These are phyloP conservation scores for Eristalis arbustorum DNA, from an alignment of 2,888 invertebrate genomes.

Conservation along the genomic window DNA sequence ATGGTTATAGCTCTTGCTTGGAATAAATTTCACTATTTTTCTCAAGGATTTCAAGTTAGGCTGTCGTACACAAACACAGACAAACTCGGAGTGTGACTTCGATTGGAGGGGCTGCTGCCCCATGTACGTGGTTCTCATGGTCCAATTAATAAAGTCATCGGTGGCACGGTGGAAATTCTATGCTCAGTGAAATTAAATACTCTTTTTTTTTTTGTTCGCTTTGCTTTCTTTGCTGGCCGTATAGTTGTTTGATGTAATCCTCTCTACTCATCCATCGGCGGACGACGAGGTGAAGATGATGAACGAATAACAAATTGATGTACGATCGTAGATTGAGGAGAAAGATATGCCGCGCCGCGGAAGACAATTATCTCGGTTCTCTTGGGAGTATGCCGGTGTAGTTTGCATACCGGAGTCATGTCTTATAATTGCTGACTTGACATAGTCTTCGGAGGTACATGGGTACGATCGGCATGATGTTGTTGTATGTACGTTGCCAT, in stretches of 20 bases:
- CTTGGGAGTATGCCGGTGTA: conserved; percentile 10
- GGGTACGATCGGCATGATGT: neutral
- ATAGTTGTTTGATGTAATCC: neutral
- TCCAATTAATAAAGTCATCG: conserved; percentile 52
- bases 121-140: conserved; percentile 56
- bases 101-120: conserved; percentile 40
- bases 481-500: too few species aligned
- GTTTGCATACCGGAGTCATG: neutral
- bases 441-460: neutral
- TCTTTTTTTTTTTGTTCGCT: neutral
- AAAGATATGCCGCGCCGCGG: conserved; percentile 3
- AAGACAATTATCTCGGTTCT: conserved; percentile 50
- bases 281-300: conserved; percentile 36
- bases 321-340: conserved; percentile 33
- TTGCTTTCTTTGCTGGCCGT: neutral
- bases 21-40: conserved; percentile 69
- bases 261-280: neutral
- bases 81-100: neutral
- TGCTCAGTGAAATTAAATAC: conserved; percentile 41
- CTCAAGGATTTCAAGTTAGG: conserved; percentile 50
- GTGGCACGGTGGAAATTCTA: conserved; percentile 45
- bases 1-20: conserved; percentile 57
- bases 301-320: conserved; percentile 59
- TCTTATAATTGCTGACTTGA: neutral
- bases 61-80: neutral